phyloP scores from a whole-genome alignment of 37 sponge, comb jelly and placozoan genomes.

The Corticium candelabrum region DNA sequence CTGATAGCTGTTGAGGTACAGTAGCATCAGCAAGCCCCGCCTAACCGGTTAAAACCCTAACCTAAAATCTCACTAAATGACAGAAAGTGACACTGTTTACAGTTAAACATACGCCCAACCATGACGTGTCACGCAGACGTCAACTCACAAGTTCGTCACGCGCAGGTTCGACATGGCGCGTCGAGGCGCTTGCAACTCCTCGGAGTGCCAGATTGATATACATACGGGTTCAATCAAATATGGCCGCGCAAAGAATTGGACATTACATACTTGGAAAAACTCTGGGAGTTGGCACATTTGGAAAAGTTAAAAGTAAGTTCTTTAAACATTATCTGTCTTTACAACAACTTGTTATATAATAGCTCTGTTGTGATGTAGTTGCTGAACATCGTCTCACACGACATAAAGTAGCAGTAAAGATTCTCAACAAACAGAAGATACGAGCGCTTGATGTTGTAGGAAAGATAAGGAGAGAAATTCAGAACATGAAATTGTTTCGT shows the following conservation, averaged over 20 bases:
- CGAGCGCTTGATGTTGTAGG: constrained; percentile 40
- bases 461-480: constrained; percentile 68
- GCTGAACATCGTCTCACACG: constrained; percentile 82
- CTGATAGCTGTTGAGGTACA: too few relatives aligned
- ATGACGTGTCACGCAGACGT: too few relatives aligned
- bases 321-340: neutral
- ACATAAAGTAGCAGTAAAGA: constrained; percentile 93
- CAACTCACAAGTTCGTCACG: too few relatives aligned
- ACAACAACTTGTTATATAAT: neutral
- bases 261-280: constrained; percentile 72
- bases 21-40: too few relatives aligned
- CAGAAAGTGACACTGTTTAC: too few relatives aligned
- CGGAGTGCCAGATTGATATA: too few relatives aligned
- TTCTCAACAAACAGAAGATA: constrained; percentile 80
- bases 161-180: too few relatives aligned
- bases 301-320: constrained; percentile 40
- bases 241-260: constrained; percentile 29
- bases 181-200: too few relatives aligned
- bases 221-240: too few relatives aligned
- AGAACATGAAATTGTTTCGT: constrained; percentile 82
- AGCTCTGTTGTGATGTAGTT: constrained; percentile 14
- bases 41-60: too few relatives aligned
- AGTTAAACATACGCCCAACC: too few relatives aligned
- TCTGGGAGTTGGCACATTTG: constrained; percentile 38
- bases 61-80: too few relatives aligned